Base-by-base conservation (phyloP, 2,888 invertebrate genomes). In the Onthophagus sagittarius region DNA sequence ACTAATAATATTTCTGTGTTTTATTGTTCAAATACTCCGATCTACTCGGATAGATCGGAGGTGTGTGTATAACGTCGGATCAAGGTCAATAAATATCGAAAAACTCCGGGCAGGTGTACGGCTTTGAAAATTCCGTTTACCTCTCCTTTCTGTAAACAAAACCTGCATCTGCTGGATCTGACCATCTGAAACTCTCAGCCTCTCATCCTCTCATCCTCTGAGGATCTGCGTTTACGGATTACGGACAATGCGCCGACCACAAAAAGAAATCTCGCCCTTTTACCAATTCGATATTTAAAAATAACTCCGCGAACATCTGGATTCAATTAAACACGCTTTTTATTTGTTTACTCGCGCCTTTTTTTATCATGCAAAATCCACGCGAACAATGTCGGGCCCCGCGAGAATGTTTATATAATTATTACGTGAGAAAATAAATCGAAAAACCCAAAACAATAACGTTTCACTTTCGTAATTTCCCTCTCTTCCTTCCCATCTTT, bases 31-130 rank as follows among this genome's bases (percentile, higher is more conserved):
- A 39, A 15, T 4, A 70, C 62, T 15, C 15, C 62, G 63, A 71
- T n/a, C n/a, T n/a, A n/a, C n/a, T n/a, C n/a, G n/a, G n/a, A n/a
- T n/a, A n/a, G n/a, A n/a, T 23, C 73, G 71, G 32, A 70, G 67
- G 62, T 64, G 70, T 70, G 65, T 65, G 70, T 73, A 53, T 70
- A 67, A 23, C 5, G 53, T 70, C 67, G 67, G 63, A n/a, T 62
- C 74, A 74, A 74, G 74, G 74, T 74, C 72, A 74, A 69, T 64
- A 63, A 70, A 70, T 74, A 74, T 70, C 70, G 70, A 69, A 74
- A 72, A 69, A 72, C n/a, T 53, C 14, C 63, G 63, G 71, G 71
- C 74, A 74, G 74, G 74, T 74, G 74, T 72, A 74, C 69, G 63
- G 64, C 64, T 32, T 31, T 33, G 53, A 70, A 63, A 67, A 67